Evolutionary conservation across 2,113 vertebrate species (phyloP).

Genomic region (Danionella cerebrum): DNA sequence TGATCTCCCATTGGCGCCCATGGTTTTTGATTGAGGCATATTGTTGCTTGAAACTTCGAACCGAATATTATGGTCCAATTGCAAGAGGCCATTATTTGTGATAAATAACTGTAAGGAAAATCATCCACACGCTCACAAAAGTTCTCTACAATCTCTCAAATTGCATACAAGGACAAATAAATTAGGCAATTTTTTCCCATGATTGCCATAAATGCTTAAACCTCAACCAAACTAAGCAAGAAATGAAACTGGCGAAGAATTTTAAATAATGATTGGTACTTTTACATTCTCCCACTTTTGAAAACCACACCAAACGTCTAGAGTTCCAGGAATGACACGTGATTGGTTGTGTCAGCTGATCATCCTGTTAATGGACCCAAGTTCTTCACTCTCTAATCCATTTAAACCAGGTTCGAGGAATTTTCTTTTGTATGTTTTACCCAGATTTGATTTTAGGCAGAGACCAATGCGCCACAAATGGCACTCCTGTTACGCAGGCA

Average conservation of each 20-base stretch:
- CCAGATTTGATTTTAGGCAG: not conserved
- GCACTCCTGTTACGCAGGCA: no score
- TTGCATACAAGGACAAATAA: no score
- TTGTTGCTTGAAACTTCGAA: no score
- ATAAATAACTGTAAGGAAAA: no score
- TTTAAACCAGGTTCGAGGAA: not conserved
- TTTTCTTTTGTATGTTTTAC: not conserved
- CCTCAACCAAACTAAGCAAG: not conserved
- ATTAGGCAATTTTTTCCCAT: no score
- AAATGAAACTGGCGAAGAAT: not conserved
- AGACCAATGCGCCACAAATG: not conserved
- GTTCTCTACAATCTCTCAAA: no score
- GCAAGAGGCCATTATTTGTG: no score
- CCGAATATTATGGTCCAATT: no score
- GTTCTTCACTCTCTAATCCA: not conserved
- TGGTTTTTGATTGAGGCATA: no score
- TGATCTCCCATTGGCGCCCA: no score
- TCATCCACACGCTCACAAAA: no score
- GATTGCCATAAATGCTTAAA: not conserved
- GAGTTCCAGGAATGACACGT: conserved; percentile 11
- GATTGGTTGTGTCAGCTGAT: conserved; percentile 15
- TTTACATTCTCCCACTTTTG: not conserved
- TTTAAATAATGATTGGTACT: conserved; percentile 10
- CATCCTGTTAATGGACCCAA: not conserved
- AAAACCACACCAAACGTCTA: not conserved